Base-by-base conservation (phyloP, 92 coral and sea anemone species). In the Porites cylindrica region DNA sequence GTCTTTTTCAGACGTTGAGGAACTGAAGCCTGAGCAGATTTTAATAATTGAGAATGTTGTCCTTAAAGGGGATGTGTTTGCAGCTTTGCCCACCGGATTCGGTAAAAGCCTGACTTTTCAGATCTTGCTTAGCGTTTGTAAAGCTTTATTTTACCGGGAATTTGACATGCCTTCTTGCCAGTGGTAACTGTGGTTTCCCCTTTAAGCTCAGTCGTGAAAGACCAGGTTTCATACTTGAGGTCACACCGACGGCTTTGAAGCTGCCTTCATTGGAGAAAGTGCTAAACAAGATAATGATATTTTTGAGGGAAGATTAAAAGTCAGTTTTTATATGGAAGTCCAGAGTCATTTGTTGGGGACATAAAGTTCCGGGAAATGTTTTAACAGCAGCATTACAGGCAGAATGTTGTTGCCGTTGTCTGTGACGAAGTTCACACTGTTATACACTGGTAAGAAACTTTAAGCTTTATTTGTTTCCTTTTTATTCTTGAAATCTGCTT, bases 401-500 rank as follows among this genome's bases (percentile, higher is more conserved):
- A 63, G 5, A 85, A 65, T 66, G 61, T 66, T 7, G 82, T 85
- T 50, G 83, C 73, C 60, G 72, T 85, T 43, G 75, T 76, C 75
- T 85, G 88, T 32, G 88, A 85, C 23, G 76, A 85, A 64, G 88
- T 85, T 17, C 82, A 85, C 23, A 85, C 88, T 51, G 75, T 75
- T 19, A 62, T 75, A 14, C 82, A 85, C 51, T 85, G 82, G 88
- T 64, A 76, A 85, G 88, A 75, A 62, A 23, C 24, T 32, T 53
- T 11, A 53, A 8, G 12, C 9, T 1, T 54, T 9, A 8, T 54
- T 54, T 54, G 47, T 3, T 54, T 54, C 14, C 14, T 9, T 4
- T 13, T 54, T 54, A 13, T 54, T 54, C 60, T 13, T 9, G 60
- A 54, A 54, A 54, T 9, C 60, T 9, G 10, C 2, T 54, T 13